These are phyloP conservation scores for Acanthiza pusilla DNA, from an alignment of 2,797 vertebrate species.

Conservation along the genomic window DNA sequence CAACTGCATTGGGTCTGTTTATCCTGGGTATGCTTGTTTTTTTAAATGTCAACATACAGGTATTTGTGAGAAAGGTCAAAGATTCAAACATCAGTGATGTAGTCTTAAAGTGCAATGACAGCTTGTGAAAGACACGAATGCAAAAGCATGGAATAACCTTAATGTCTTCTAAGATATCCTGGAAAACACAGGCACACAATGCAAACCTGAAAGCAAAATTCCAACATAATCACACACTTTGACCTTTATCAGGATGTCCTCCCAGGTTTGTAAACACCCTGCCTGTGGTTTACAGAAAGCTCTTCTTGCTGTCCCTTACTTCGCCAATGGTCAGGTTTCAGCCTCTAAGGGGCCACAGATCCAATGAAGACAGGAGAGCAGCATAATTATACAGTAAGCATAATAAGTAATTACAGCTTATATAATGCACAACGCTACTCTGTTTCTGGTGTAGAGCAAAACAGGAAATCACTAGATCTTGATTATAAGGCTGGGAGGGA, in stretches of 20 bases:
- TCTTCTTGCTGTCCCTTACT: neutral
- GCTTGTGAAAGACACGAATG: neutral
- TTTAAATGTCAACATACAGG: neutral
- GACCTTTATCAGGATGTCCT: neutral
- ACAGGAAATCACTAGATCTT: neutral
- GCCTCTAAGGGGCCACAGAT: neutral
- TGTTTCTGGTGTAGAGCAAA: neutral
- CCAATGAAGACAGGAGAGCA: neutral
- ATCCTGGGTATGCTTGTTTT: neutral
- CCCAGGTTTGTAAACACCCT: neutral
- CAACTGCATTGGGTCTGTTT: neutral
- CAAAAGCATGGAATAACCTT: neutral
- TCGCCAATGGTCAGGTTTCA: neutral
- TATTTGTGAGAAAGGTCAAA: neutral
- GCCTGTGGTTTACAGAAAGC: neutral
- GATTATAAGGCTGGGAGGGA: neutral
- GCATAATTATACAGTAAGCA: neutral
- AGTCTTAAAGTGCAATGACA: neutral
- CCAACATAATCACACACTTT: neutral
- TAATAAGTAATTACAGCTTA: neutral
- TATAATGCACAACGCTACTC: neutral
- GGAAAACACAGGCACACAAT: neutral
- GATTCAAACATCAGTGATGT: neutral
- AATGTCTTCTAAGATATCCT: neutral
- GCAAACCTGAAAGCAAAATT: neutral